Conservation (phyloP, 2,113 vertebrate species). For the Gorsachius goisagi region DNA sequence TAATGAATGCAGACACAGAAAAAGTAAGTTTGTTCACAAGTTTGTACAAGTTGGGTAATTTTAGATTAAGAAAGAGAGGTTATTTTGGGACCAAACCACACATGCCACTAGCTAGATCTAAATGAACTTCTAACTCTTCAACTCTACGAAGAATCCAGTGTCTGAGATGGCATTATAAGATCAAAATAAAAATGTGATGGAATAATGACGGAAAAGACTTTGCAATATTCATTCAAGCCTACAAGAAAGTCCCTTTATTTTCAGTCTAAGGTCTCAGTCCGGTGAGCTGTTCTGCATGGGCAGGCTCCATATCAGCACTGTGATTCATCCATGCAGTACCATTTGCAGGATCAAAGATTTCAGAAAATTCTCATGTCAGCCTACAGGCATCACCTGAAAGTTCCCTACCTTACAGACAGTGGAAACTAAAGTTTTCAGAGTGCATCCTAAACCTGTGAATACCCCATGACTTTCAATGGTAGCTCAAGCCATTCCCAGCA, state of each 20-base stretch:
- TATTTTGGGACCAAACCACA: neutral
- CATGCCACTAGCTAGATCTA: neutral
- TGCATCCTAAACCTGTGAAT: neutral
- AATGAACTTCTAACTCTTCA: neutral
- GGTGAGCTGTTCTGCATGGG: neutral
- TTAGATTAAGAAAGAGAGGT: neutral
- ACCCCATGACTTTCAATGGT: neutral
- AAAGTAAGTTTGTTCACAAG: neutral
- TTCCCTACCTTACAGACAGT: neutral
- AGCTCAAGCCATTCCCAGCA: neutral
- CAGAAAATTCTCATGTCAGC: neutral
- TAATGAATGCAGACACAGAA: neutral
- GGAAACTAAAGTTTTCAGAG: neutral
- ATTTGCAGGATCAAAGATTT: neutral
- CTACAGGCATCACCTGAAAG: neutral
- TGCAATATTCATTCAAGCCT: neutral
- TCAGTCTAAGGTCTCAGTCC: neutral
- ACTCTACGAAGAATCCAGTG: neutral
- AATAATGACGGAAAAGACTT: neutral
- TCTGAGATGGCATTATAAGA: neutral
- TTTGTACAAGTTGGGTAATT: neutral
- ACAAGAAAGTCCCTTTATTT: neutral
- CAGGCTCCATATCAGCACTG: neutral
- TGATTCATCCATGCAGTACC: neutral
- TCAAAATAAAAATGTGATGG: neutral